A percentile compares a stretch with the other conserved stretches of the same genome.
phyloP scores from a whole-genome alignment of 2,113 vertebrate species.

The Oncorhynchus keta region DNA sequence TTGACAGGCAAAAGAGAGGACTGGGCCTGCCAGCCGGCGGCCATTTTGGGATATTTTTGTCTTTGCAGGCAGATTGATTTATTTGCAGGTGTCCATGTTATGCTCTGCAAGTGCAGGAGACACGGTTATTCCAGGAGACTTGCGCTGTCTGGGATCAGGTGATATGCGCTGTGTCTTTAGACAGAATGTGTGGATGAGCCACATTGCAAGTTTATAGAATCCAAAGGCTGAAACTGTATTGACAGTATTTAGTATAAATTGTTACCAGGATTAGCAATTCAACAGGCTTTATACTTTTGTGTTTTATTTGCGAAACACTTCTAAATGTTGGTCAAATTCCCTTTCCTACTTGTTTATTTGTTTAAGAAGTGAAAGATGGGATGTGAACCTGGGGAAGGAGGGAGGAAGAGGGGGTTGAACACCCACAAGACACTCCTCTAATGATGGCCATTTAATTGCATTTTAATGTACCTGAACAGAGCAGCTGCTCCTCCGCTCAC shows the following conservation, averaged over 20 bases:
- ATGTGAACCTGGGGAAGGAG: constrained; percentile 11
- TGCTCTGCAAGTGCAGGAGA: neutral
- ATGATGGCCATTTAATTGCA: constrained; percentile 54
- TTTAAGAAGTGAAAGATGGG: constrained; percentile 8
- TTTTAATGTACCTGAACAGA: constrained; percentile 56
- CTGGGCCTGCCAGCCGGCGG: neutral
- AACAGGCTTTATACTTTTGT: neutral
- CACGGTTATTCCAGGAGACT: constrained; percentile 9
- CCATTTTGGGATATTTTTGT: constrained; percentile 7
- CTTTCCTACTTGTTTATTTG: neutral
- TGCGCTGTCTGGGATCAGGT: neutral
- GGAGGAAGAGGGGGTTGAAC: no score
- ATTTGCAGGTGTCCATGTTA: constrained; percentile 6
- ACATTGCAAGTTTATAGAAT: neutral
- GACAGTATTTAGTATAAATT: neutral
- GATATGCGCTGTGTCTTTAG: constrained; percentile 1
- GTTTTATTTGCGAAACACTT: neutral
- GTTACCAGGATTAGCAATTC: neutral
- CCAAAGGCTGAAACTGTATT: neutral
- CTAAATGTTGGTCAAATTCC: neutral
- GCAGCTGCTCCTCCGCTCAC: constrained; percentile 46
- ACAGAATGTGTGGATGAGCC: neutral
- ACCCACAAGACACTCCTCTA: constrained; percentile 40
- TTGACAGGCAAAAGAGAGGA: neutral
- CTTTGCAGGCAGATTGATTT: constrained; percentile 7